Evolutionary conservation across 2,797 vertebrate genomes (phyloP), one percentile per base, ranked within the genome.

Genomic region (Coendou prehensilis): DNA sequence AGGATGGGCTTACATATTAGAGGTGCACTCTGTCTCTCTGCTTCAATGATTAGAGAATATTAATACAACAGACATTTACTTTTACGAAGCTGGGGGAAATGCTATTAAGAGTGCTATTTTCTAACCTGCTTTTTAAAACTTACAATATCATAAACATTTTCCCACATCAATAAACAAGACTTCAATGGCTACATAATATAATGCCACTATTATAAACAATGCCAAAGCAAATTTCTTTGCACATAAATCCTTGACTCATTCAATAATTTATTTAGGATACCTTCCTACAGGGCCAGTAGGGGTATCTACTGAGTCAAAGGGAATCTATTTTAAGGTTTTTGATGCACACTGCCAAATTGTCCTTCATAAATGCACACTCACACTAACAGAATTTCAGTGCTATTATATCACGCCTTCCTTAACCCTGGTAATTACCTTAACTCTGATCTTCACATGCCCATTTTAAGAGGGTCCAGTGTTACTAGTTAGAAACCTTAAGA

Each of bases 171-270:
- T 92, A 91, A 69, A 75, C 15, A 75, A 33, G 75, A 37, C 47
- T n/a, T 95, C 45, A 78, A 64, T 17, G 59, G 47, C 45, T 47
- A 28, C 56, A 82, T 15, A 41, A 20, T 86, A 52, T 52, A 73
- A 93, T 45, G 67, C 82, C 71, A 84, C n/a, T 75, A 47, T 23
- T 37, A 41, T 69, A 79, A 95, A 26, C 22, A 97, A 91, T 5
- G 3, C 30, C 50, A 57, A 79, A 86, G 78, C 6, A 50, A 41
- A 57, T 67, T 82, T 84, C 59, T 94, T 73, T 89, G n/a, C 41
- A 63, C 8, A 37, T 45, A 91, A 82, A 61, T 86, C 73, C 37
- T 22, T 73, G 18, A 73, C 23, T 78, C 71, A 71, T 2, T 13
- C 73, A 78, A 92, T 56, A 67, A 90, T 71, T 90, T 71, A 69